Evolutionary conservation across 2,797 vertebrate species (phyloP).

Genomic region (Lycodopsis pacificus): DNA sequence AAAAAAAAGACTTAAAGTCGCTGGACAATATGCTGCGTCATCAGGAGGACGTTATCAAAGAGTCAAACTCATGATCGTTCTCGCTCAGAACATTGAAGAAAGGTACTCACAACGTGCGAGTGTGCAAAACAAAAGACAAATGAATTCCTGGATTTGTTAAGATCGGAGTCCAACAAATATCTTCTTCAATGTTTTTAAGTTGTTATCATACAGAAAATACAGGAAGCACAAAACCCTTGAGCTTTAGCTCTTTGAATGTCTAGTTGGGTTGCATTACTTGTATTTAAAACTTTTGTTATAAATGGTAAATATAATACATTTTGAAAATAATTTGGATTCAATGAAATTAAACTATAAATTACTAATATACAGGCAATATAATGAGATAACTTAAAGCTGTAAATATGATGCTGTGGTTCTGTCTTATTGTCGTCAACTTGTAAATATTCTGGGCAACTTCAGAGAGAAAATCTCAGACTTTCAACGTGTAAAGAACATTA

Average conservation of each 20-base stretch:
- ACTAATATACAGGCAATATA: not conserved
- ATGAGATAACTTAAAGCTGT: not conserved
- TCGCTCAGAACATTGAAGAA: not conserved
- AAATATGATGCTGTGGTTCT: not conserved
- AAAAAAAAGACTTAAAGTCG: constrained; percentile 31
- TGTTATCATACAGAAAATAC: not conserved
- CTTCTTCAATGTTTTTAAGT: not conserved
- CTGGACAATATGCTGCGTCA: constrained; percentile 1
- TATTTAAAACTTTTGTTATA: not conserved
- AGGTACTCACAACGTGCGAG: not conserved
- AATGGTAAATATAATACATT: not conserved
- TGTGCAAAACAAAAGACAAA: constrained; percentile 20
- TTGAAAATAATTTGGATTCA: not conserved
- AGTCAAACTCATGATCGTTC: not conserved
- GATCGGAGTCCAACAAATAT: not conserved
- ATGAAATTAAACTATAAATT: not conserved
- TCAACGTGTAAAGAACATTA: not conserved
- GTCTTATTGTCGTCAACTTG: not conserved
- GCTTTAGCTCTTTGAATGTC: not conserved
- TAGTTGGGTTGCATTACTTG: not conserved
- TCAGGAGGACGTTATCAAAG: not conserved
- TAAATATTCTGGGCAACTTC: not conserved
- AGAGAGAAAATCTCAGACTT: not conserved
- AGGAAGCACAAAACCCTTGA: not conserved
- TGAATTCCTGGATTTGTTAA: not conserved